phyloP scores from a whole-genome alignment of 2,113 vertebrate genomes.

The Neoarius graeffei region DNA sequence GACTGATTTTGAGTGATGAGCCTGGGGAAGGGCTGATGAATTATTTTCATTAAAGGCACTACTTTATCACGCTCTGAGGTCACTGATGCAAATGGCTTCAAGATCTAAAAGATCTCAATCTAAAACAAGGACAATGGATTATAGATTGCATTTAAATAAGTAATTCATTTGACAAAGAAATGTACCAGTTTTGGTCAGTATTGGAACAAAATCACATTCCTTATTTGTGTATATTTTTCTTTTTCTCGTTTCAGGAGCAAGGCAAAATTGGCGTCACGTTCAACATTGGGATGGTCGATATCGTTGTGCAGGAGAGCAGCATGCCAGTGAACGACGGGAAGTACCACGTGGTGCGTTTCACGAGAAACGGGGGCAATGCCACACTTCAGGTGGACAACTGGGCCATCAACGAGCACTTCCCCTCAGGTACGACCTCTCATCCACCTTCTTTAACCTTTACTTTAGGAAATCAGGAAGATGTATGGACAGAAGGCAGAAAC shows the following conservation, averaged over 20 bases:
- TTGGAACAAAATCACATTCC: not conserved
- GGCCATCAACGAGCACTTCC: constrained; percentile 95
- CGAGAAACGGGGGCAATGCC: constrained; percentile 93
- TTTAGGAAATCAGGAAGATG: constrained; percentile 11
- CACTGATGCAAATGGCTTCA: constrained; percentile 50
- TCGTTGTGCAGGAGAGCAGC: constrained; percentile 89
- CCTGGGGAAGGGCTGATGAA: constrained; percentile 54
- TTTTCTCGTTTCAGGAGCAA: constrained; percentile 81
- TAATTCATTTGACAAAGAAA: not conserved
- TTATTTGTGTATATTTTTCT: constrained; percentile 40
- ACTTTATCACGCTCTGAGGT: constrained; percentile 51
- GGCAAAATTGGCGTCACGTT: constrained; percentile 97
- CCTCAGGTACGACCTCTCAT: constrained; percentile 80
- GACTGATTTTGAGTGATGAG: constrained; percentile 59
- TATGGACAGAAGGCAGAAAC: constrained; percentile 36
- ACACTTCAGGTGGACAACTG: constrained; percentile 97
- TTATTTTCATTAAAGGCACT: constrained; percentile 58
- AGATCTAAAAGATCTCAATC: constrained; percentile 8
- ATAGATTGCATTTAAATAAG: constrained; percentile 33
- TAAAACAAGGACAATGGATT: constrained; percentile 37
- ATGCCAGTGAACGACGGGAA: constrained; percentile 95
- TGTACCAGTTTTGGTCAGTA: not conserved
- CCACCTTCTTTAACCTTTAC: constrained; percentile 14
- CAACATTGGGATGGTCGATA: constrained; percentile 95
- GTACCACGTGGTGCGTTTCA: constrained; percentile 97